These are phyloP conservation scores for Ephialtes manifestator DNA, from an alignment of 2,888 invertebrate species.

Conservation along the genomic window DNA sequence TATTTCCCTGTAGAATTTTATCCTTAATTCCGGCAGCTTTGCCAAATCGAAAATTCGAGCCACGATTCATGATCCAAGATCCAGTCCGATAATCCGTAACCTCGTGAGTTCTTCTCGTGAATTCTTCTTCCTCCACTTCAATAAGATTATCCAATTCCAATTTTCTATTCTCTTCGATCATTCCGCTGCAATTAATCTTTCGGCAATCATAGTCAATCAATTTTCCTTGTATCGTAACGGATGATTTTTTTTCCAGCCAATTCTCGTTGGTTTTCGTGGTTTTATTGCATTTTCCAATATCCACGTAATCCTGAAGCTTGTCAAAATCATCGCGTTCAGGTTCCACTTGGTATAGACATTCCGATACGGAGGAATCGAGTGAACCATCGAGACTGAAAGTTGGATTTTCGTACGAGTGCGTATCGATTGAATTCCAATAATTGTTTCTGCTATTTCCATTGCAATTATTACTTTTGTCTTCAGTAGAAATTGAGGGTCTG, in stretches of 20 bases:
- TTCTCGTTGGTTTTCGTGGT: background rate
- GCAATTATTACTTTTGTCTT: background rate
- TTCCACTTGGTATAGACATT: conserved; percentile 75
- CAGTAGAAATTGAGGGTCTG: background rate
- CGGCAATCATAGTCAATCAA: background rate
- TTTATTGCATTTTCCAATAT: background rate
- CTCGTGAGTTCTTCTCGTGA: conserved; percentile 23
- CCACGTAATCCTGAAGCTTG: background rate
- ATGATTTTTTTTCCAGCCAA: background rate
- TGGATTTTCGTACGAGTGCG: conserved; percentile 82
- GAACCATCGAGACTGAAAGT: conserved; percentile 82
- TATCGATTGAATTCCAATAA: conserved; percentile 46
- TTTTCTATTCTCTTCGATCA: background rate
- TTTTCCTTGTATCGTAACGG: too few relatives aligned
- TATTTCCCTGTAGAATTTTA: background rate
- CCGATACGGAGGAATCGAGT: conserved; percentile 79
- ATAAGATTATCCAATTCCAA: conserved; percentile 18
- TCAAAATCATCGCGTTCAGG: conserved; percentile 33
- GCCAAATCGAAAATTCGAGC: conserved; percentile 62
- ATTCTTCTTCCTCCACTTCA: background rate
- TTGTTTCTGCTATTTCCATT: background rate
- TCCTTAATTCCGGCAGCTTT: conserved; percentile 34
- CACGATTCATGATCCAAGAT: conserved; percentile 52
- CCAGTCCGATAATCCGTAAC: conserved; percentile 13
- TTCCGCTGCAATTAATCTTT: conserved; percentile 3